These are phyloP conservation scores for Pelusios castaneus DNA, from an alignment of 2,113 vertebrate species.

Conservation along the genomic window DNA sequence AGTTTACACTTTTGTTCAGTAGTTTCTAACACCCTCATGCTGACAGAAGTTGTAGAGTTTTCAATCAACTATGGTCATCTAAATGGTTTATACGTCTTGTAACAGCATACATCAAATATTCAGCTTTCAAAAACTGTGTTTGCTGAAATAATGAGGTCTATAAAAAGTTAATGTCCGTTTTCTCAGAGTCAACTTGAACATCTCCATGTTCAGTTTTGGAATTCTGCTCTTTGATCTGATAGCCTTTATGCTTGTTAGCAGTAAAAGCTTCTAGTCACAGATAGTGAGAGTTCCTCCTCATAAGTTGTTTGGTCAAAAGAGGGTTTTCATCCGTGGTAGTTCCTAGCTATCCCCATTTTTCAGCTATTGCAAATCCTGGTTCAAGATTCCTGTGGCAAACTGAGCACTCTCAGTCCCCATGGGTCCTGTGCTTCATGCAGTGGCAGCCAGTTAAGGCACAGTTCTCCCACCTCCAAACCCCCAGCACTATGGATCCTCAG, in stretches of 20 bases:
- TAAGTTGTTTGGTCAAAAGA: not conserved
- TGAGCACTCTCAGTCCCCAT: too few relatives aligned
- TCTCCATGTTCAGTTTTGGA: not conserved
- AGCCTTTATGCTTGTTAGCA: not conserved
- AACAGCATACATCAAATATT: not conserved
- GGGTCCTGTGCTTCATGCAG: too few relatives aligned
- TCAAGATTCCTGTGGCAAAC: too few relatives aligned
- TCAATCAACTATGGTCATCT: not conserved
- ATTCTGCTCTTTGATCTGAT: not conserved
- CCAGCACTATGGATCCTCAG: too few relatives aligned
- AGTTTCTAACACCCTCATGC: too few relatives aligned
- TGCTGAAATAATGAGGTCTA: not conserved
- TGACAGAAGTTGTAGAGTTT: not conserved
- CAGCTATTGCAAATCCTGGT: not conserved
- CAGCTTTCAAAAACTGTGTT: not conserved
- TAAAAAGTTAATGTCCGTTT: not conserved
- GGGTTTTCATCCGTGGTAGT: not conserved
- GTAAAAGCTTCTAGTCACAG: not conserved
- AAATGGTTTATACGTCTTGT: not conserved
- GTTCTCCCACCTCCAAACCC: too few relatives aligned
- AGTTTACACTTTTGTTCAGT: too few relatives aligned
- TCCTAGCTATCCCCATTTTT: not conserved
- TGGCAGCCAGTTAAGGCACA: too few relatives aligned
- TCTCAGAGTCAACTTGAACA: not conserved
- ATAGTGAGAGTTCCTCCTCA: not conserved